Evolutionary conservation across 2,113 vertebrate genomes (phyloP), one percentile per base, ranked within the genome.

Genomic region (Scomber scombrus): DNA sequence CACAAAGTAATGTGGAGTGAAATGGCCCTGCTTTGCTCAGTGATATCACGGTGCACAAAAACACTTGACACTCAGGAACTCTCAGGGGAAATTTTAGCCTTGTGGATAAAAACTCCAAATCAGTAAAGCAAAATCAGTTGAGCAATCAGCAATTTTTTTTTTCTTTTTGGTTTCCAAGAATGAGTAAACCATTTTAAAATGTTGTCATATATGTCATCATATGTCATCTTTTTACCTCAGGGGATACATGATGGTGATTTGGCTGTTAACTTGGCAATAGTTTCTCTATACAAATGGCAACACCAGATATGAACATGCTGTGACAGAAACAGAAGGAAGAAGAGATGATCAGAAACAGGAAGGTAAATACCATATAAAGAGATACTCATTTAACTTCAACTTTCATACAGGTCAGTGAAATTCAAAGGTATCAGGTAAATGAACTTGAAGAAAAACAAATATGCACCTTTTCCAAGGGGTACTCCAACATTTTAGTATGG

Each of bases 241-340:
- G 71, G 46, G 26, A 64, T 47, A 66, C 23, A 26, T 55, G 43
- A 68, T 72, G 68, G 16, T 71, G 9, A 54, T 62, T 14, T 15
- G 18, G 66, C 64, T 55, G 58, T 70, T 75, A 47, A 69, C 60
- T 86, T 70, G 66, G 64, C 75, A 78, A 66, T 82, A 57, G 57
- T 70, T 82, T 74, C 58, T 75, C 64, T 60, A 71, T 55, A 31
- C 57, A 51, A 60, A 51, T 45, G 47, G 67, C 71, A 63, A 67
- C 50, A 46, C 31, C 15, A 62, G 71, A 82, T 58, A 75, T 63
- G 58, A 60, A 47, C 31, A 47, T 29, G n/a, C 18, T 12, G 15
- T 56, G 23, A 49, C 6, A 46, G 43, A 56, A 50, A 43, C 10
- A 8, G n/a, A 45, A 31, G 19, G 11, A 45, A 51, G 45, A 52